A percentile compares a stretch with the other conserved stretches of the same genome.
These are phyloP conservation scores for Paralvinella palmiformis DNA, from an alignment of 1,140 invertebrate species.

Conservation along the genomic window DNA sequence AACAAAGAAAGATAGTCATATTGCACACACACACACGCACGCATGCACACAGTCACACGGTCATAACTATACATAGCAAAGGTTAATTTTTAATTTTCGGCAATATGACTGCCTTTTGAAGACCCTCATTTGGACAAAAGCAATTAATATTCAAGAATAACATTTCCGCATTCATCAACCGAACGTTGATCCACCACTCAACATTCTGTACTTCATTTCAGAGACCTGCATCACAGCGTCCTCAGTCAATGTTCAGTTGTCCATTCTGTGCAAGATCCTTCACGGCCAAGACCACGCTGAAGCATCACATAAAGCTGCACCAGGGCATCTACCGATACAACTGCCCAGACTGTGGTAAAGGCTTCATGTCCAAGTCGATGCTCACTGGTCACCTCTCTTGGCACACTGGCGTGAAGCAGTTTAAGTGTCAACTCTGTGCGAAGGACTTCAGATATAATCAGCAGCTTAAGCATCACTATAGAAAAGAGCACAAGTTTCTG, in stretches of 20 bases:
- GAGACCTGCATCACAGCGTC: not conserved
- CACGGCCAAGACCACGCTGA: not conserved
- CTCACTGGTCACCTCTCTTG: conserved; percentile 36
- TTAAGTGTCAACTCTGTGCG: conserved; percentile 61
- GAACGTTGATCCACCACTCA: too few relatives aligned
- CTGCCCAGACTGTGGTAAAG: conserved; percentile 9
- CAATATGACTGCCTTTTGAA: too few relatives aligned
- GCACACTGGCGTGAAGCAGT: conserved; percentile 64
- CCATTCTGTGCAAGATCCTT: not conserved
- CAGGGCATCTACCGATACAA: conserved; percentile 15
- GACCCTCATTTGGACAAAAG: too few relatives aligned
- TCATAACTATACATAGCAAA: too few relatives aligned
- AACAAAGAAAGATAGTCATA: too few relatives aligned
- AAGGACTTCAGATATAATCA: conserved; percentile 65
- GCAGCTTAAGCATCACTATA: too few relatives aligned
- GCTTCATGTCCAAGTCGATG: conserved; percentile 6
- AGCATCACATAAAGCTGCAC: conserved; percentile 8
- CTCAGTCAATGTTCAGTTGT: not conserved
- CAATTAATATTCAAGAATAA: too few relatives aligned
- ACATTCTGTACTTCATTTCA: not conserved
- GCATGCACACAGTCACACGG: too few relatives aligned
- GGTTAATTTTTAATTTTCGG: too few relatives aligned
- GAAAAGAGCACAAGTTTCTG: too few relatives aligned
- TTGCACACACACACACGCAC: too few relatives aligned
- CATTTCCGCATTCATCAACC: too few relatives aligned